Evolutionary conservation across 2,797 vertebrate genomes (phyloP).

Genomic region (Manis javanica): DNA sequence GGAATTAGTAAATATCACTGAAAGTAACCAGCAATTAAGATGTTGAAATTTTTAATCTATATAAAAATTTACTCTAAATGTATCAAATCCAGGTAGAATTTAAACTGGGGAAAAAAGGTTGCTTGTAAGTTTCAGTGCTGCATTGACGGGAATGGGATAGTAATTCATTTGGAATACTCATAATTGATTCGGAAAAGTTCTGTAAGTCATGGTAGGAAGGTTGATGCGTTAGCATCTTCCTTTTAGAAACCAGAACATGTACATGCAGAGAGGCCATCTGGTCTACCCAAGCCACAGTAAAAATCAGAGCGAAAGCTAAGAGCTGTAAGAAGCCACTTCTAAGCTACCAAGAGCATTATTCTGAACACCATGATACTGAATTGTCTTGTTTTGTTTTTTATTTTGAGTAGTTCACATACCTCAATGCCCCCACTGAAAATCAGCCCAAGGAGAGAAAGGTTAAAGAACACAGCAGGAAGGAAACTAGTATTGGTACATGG

Average conservation of each 20-base stretch:
- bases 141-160: background rate
- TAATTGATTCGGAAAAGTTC: slow-evolving; percentile 22
- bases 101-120: background rate
- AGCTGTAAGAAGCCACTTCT: slow-evolving; percentile 11
- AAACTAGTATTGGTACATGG: background rate
- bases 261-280: background rate
- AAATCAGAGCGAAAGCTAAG: slow-evolving; percentile 2
- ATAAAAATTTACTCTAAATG: slow-evolving; percentile 41
- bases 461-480: background rate
- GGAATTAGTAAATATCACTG: background rate
- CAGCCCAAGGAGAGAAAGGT: background rate
- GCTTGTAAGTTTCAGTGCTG: background rate
- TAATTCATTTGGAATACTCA: background rate
- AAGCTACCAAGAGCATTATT: background rate
- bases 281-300: background rate
- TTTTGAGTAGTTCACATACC: background rate
- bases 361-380: background rate
- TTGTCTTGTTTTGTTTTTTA: background rate
- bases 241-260: slow-evolving; percentile 1
- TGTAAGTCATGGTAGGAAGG: background rate
- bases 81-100: background rate
- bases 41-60: background rate
- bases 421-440: background rate
- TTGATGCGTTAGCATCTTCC: background rate
- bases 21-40: slow-evolving; percentile 5